Evolutionary conservation across 2,797 vertebrate species (phyloP).

Genomic region (Macroramphosus scolopax): DNA sequence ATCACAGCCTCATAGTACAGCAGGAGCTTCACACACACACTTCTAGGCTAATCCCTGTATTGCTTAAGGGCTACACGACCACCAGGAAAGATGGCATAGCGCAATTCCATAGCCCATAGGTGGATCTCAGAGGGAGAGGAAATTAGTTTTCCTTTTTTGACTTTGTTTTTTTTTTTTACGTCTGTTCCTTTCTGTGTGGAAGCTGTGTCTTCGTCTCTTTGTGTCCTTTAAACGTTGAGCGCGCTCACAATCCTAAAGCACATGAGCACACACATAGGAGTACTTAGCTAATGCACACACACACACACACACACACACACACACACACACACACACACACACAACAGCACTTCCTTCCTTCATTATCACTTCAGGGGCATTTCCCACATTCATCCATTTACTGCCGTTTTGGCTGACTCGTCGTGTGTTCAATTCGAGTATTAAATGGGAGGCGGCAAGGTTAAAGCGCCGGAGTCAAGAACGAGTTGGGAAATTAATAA

Average conservation of each 20-base stretch:
- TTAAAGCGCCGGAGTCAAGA: neutral
- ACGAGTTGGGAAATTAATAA: neutral
- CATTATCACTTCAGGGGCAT: constrained; percentile 40
- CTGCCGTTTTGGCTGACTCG: constrained; percentile 22
- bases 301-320: neutral
- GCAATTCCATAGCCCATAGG: constrained; percentile 35
- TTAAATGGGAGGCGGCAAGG: constrained; percentile 8
- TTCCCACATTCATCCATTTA: constrained; percentile 29
- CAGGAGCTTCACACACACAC: constrained; percentile 52
- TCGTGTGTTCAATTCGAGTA: constrained; percentile 1
- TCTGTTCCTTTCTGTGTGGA: constrained; percentile 9
- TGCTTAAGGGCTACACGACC: constrained; percentile 66
- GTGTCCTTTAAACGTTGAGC: constrained; percentile 10
- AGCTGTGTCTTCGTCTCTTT: constrained; percentile 4
- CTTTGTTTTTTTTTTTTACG: constrained; percentile 12
- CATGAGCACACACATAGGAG: constrained; percentile 5
- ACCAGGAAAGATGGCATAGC: constrained; percentile 43
- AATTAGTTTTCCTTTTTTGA: constrained; percentile 38
- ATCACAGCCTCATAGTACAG: constrained; percentile 42
- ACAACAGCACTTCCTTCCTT: constrained; percentile 27
- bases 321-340: constrained; percentile 6
- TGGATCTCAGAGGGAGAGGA: constrained; percentile 34
- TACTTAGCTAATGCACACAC: constrained; percentile 1
- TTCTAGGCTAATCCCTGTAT: constrained; percentile 56
- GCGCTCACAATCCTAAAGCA: neutral